Conservation (phyloP, 2,113 vertebrate genomes). For the Gracilinanus agilis region DNA sequence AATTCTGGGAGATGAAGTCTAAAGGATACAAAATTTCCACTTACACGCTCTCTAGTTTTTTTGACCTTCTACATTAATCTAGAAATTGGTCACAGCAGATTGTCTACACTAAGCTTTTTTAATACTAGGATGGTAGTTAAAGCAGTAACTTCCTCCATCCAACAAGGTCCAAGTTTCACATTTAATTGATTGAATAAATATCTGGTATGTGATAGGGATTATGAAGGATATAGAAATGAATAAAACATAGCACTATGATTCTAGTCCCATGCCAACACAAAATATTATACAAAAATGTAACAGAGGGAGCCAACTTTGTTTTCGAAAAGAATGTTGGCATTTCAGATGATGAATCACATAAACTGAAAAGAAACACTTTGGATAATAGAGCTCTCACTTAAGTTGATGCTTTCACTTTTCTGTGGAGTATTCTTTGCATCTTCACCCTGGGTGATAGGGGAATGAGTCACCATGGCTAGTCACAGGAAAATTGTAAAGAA, state of each 20-base stretch:
- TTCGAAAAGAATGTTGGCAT: background rate
- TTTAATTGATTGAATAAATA: background rate
- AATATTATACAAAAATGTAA: background rate
- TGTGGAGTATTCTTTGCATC: background rate
- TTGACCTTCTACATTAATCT: background rate
- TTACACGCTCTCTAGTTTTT: too few relatives aligned
- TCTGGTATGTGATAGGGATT: background rate
- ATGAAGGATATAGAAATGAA: background rate
- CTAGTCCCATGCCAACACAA: background rate
- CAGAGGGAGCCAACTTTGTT: background rate
- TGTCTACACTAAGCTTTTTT: background rate
- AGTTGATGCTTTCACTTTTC: slow-evolving; percentile 6
- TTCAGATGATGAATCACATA: background rate
- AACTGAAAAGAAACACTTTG: background rate
- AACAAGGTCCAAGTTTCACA: background rate
- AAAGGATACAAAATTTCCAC: too few relatives aligned
- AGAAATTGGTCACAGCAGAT: background rate
- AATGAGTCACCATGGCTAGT: background rate
- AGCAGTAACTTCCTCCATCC: background rate
- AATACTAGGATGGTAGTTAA: background rate
- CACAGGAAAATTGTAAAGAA: background rate
- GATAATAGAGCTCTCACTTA: background rate
- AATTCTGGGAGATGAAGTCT: too few relatives aligned
- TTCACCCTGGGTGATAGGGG: background rate
- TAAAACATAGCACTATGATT: background rate